Conservation (phyloP, 2,888 invertebrate species). For the Xanthia togata region DNA sequence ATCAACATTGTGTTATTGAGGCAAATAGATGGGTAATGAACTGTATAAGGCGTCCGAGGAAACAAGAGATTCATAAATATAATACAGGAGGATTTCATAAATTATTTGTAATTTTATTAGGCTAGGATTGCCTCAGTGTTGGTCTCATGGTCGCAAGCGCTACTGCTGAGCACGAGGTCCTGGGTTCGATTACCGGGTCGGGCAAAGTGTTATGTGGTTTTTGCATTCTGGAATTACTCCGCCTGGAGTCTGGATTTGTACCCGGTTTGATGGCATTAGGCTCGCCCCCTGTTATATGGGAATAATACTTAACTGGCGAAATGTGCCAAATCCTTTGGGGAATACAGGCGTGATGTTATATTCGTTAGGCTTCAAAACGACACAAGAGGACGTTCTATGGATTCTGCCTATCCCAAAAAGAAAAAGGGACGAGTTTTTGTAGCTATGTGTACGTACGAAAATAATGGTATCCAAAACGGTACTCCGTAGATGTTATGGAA, state of each 20-base stretch:
- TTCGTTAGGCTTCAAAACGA: neutral
- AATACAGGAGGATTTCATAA: neutral
- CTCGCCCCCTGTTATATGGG: neutral
- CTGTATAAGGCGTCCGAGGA: neutral
- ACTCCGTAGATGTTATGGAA: neutral
- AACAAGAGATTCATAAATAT: too few species aligned
- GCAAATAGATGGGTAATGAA: neutral
- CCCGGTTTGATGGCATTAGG: neutral
- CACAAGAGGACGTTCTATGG: neutral
- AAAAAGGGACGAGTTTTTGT: neutral
- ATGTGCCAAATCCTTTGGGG: neutral
- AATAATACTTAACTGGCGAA: neutral
- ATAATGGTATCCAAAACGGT: neutral
- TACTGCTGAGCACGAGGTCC: neutral
- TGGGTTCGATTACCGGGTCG: neutral
- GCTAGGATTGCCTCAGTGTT: neutral
- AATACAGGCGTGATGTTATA: neutral
- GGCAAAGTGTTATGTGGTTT: neutral
- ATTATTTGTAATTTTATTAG: neutral
- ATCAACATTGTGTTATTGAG: neutral
- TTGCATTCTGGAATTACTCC: neutral
- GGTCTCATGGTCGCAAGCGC: neutral
- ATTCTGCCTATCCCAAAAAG: neutral
- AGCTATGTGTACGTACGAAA: neutral
- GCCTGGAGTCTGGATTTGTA: neutral